phyloP scores from a whole-genome alignment of 2,888 invertebrate genomes.

The Iselma pallidipennis region DNA sequence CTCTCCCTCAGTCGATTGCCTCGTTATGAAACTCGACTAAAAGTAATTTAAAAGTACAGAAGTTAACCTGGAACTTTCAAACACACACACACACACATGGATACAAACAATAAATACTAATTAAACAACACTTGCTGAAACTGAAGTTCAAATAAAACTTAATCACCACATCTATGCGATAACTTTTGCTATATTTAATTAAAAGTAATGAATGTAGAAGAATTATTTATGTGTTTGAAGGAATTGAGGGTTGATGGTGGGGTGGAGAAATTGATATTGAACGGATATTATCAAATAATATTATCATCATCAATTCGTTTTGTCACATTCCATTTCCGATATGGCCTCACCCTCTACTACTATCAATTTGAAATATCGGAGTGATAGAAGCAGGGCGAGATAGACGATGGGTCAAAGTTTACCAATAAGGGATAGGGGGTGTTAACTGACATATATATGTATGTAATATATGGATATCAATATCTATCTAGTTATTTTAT shows the following conservation, averaged over 20 bases:
- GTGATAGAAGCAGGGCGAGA: constrained; percentile 11
- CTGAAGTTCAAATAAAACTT: background rate
- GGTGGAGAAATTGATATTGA: background rate
- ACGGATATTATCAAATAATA: background rate
- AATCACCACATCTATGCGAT: background rate
- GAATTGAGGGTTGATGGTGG: too few relatives aligned
- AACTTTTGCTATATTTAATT: background rate
- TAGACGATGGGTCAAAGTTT: constrained; percentile 23
- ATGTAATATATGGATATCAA: background rate
- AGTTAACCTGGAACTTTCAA: background rate
- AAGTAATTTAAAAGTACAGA: constrained; percentile 2
- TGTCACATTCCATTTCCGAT: constrained; percentile 29
- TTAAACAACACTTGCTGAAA: constrained; percentile 2
- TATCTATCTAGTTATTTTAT: constrained; percentile 4
- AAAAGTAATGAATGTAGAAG: background rate
- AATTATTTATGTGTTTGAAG: too few relatives aligned
- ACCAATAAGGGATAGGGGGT: constrained; percentile 5
- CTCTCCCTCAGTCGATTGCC: too few relatives aligned
- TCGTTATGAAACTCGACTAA: background rate
- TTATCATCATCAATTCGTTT: constrained; percentile 25
- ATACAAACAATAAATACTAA: constrained; percentile 19
- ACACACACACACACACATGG: background rate
- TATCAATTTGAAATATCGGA: background rate
- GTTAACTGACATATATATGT: background rate
- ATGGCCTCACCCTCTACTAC: constrained; percentile 6